Evolutionary conservation across 2,797 vertebrate species (phyloP).

Genomic region (Oreochromis grahami): DNA sequence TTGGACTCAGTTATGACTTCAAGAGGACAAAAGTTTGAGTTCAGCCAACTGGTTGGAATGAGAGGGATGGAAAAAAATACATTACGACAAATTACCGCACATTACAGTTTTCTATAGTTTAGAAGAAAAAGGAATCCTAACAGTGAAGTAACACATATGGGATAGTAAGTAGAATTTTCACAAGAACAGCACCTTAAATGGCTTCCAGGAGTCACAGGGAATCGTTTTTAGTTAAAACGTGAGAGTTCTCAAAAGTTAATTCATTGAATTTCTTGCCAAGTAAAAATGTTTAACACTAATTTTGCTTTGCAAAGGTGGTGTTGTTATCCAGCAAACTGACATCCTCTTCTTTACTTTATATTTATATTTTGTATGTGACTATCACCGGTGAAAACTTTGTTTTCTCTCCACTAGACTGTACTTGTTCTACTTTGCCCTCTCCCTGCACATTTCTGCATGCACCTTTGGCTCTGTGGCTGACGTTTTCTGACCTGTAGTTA

Average conservation of each 20-base stretch:
- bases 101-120: background rate
- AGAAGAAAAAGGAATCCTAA: background rate
- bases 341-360: background rate
- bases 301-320: background rate
- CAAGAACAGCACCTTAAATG: background rate
- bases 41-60: too few species aligned
- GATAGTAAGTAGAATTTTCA: background rate
- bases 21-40: background rate
- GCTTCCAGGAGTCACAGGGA: background rate
- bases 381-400: background rate
- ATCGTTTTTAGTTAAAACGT: background rate
- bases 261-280: background rate
- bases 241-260: background rate
- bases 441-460: background rate
- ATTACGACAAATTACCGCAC: too few species aligned
- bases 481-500: background rate
- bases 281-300: background rate
- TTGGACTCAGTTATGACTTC: background rate
- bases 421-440: background rate
- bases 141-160: background rate
- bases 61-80: too few species aligned
- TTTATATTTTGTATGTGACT: background rate
- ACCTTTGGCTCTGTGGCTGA: background rate
- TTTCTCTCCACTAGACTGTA: background rate
- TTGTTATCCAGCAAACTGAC: background rate